These are phyloP conservation scores for Gastrophryne carolinensis DNA, from an alignment of 2,797 vertebrate genomes.

Conservation along the genomic window DNA sequence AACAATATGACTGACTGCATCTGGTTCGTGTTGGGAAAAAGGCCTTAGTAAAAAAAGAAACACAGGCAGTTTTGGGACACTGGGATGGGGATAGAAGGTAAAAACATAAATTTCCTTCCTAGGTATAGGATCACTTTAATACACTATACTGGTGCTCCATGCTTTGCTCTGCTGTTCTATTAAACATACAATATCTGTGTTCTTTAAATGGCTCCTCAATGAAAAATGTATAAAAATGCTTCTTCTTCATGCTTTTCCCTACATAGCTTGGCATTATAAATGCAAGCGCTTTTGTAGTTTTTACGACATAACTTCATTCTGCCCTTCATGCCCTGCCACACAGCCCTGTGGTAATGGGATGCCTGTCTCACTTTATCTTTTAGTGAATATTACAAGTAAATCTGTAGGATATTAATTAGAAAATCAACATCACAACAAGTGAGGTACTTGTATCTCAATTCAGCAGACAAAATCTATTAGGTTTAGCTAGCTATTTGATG, in stretches of 20 bases:
- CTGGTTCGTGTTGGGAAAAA: no score
- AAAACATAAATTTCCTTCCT: no score
- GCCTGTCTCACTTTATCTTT: slow-evolving; percentile 26
- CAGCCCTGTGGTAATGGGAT: slow-evolving; percentile 21
- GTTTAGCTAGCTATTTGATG: slow-evolving; percentile 42
- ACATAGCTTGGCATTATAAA: neutral
- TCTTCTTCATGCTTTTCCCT: neutral
- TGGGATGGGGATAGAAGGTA: no score
- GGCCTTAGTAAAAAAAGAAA: no score
- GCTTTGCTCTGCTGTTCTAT: no score
- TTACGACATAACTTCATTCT: neutral
- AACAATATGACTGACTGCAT: no score
- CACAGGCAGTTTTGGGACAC: no score
- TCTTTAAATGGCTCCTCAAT: neutral
- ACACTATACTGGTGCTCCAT: no score
- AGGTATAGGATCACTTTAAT: no score
- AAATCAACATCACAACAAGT: slow-evolving; percentile 48
- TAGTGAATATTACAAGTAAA: slow-evolving; percentile 27
- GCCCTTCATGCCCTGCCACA: neutral
- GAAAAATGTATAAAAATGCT: no score
- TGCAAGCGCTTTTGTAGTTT: neutral
- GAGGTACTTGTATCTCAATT: slow-evolving; percentile 35
- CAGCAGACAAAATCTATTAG: slow-evolving; percentile 49
- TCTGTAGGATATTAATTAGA: slow-evolving; percentile 48
- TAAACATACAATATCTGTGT: no score